A percentile compares a stretch with the other conserved stretches of the same genome.
Conservation (phyloP, 2,888 invertebrate genomes). For the Melinopterus prodromus region DNA sequence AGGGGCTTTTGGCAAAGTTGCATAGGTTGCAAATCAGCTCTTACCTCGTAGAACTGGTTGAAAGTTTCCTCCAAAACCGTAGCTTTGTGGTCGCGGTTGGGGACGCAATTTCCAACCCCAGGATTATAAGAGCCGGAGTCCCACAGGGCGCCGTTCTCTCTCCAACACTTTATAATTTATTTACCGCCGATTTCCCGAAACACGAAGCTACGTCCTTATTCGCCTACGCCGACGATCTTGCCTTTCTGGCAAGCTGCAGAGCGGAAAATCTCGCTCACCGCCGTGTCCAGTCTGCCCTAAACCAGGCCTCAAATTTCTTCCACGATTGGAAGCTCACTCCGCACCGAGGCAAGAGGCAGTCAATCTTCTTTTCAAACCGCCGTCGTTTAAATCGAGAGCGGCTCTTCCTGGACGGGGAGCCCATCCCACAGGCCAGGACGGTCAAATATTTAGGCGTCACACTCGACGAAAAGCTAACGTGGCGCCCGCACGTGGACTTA, state of each 20-base stretch:
- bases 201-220: neutral
- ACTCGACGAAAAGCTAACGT: neutral
- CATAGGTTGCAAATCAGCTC: neutral
- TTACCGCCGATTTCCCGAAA: neutral
- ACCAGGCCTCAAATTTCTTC: neutral
- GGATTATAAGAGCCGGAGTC: neutral
- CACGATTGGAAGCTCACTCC: neutral
- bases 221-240: slow-evolving; percentile 11
- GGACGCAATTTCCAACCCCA: neutral
- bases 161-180: slow-evolving; percentile 13
- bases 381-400: neutral
- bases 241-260: neutral
- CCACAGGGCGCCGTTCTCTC: slow-evolving; percentile 15
- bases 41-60: neutral
- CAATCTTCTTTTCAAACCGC: neutral
- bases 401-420: neutral
- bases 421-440: neutral
- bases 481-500: neutral
- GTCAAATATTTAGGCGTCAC: neutral
- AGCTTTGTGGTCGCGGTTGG: neutral
- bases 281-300: neutral
- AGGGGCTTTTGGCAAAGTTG: neutral
- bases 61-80: neutral
- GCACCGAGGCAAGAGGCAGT: neutral
- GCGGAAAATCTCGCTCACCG: neutral